Evolutionary conservation across 1,140 invertebrate genomes (phyloP), one percentile per base, ranked within the genome.

Genomic region (Spodoptera litura): DNA sequence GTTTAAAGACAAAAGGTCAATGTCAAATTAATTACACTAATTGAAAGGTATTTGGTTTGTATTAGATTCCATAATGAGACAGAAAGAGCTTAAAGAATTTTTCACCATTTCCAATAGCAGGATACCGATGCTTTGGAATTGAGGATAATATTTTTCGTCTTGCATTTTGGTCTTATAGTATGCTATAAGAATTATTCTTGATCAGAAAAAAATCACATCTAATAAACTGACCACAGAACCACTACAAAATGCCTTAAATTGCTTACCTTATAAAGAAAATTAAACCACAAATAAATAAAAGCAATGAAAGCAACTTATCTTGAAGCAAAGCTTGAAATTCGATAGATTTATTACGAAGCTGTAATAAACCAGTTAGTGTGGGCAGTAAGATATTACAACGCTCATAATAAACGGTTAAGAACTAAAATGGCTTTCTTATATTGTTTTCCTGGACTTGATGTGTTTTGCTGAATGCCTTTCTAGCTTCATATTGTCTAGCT

Each of bases 281-380:
- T 20, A 20, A 44, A 52, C 44, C 62, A 66, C 64, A 68, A 68
- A 53, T 68, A 68, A 68, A 68, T 68, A 68, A 68, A 68, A 68
- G n/a, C 15, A 68, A 52, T 31, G 49, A 52, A 51, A 52, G 64
- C 64, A 52, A 68, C 49, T 68, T 68, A 68, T 68, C 64, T 68
- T 15, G 38, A 38, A 35, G 61, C 61, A 38, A 68, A 73, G 20
- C 71, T 73, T 59, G 56, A 73, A 73, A 73, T 58, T 59, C 71
- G 38, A 59, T 59, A 31, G 71, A 73, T 73, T 73, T 73, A 73
- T 73, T 73, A 59, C 61, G 56, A 73, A 35, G 27, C 5, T 59
- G 71, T 25, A 73, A 73, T 73, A 73, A 73, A 73, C 71, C 5
- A 25, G 35, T 13, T 59, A 27, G 71, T 73, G 71, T 73, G 71